A percentile compares a stretch with the other conserved stretches of the same genome.
Conservation (phyloP, 2,113 vertebrate species). For the Microtus ochrogaster region DNA sequence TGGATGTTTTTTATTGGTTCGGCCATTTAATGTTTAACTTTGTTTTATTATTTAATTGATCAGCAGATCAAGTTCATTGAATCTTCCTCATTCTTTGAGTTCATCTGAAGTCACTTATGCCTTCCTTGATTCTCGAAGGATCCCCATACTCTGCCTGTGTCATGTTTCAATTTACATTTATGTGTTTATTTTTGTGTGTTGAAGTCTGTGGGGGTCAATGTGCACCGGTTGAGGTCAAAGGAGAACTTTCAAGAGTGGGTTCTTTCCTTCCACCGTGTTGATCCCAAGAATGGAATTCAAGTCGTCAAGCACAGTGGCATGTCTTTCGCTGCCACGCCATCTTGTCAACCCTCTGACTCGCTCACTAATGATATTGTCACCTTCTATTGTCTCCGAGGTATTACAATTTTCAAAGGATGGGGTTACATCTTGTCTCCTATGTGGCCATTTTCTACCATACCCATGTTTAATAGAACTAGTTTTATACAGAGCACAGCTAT, state of each 20-base stretch:
- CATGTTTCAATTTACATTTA: background rate
- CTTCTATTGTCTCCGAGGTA: too few species aligned
- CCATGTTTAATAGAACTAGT: background rate
- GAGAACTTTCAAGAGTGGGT: background rate
- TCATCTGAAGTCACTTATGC: background rate
- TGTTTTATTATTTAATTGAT: slow-evolving; percentile 31
- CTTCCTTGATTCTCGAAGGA: background rate
- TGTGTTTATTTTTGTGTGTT: background rate
- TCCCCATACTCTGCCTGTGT: accelerated
- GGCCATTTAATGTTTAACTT: slow-evolving; percentile 72
- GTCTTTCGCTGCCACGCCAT: background rate
- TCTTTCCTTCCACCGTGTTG: too few species aligned
- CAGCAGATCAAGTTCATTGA: background rate
- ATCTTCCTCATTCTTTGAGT: background rate
- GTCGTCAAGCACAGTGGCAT: too few species aligned
- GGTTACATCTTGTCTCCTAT: background rate
- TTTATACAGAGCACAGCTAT: background rate
- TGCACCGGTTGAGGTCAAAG: background rate
- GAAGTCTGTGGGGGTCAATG: background rate
- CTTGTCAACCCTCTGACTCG: background rate
- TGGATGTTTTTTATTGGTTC: background rate
- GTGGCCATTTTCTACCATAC: background rate
- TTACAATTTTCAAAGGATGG: background rate
- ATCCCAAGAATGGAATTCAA: background rate
- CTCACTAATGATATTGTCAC: background rate